phyloP scores from a whole-genome alignment of 2,113 vertebrate species.

The Fregetta grallaria region DNA sequence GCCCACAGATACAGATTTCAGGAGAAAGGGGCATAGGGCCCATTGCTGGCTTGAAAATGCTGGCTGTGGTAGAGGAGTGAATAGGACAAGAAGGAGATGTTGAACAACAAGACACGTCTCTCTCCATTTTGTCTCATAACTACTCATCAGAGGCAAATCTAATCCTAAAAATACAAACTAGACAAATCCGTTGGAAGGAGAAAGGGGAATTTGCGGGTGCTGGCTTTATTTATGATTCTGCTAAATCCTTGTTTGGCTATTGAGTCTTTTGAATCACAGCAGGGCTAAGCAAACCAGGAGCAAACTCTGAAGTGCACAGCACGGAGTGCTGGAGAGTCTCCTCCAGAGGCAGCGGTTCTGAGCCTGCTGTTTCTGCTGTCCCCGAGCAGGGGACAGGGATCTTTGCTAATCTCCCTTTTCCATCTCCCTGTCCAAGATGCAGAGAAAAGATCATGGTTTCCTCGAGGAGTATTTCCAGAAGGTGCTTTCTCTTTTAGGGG shows the following conservation, averaged over 20 bases:
- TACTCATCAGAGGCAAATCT: not conserved
- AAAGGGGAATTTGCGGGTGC: not conserved
- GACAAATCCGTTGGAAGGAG: conserved; percentile 26
- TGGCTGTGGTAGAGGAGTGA: not conserved
- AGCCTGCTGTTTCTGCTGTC: not conserved
- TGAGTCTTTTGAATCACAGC: not conserved
- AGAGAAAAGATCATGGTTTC: not conserved
- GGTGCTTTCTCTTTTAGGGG: not conserved
- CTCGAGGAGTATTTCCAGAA: not conserved
- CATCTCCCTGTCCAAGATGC: not conserved
- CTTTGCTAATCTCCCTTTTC: not conserved
- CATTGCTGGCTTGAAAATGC: not conserved
- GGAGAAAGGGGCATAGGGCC: not conserved
- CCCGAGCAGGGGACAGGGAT: not conserved
- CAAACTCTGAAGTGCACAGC: rapidly evolving
- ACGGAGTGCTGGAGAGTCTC: not conserved
- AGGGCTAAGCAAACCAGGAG: not conserved
- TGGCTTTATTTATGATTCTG: not conserved
- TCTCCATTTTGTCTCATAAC: not conserved
- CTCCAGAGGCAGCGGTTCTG: not conserved
- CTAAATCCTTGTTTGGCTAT: conserved; percentile 5
- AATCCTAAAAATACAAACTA: conserved; percentile 37
- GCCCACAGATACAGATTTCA: not conserved
- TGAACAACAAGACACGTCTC: not conserved
- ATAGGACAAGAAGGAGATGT: not conserved